Conservation (phyloP, 2,113 vertebrate species). For the Raphicerus campestris region DNA sequence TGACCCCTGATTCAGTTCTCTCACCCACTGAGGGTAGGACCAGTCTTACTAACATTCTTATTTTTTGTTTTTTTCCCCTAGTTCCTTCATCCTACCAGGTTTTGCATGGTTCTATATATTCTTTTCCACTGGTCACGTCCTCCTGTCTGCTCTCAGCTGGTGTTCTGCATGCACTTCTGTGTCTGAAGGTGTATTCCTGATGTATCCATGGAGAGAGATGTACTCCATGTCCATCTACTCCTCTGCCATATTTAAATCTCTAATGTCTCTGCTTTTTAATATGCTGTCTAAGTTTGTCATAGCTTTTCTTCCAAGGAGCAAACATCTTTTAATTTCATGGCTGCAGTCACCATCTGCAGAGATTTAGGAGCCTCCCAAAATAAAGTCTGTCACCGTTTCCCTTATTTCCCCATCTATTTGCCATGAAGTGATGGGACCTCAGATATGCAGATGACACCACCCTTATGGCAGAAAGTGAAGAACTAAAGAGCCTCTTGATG, state of each 20-base stretch:
- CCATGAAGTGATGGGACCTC: not conserved
- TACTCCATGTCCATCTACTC: not conserved
- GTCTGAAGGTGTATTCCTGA: not conserved
- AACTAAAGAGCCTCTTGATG: not conserved
- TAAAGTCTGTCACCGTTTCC: not conserved
- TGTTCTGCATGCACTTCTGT: not conserved
- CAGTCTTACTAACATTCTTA: not conserved
- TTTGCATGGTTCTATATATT: not conserved
- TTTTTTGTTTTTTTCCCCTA: not conserved
- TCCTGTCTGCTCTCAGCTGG: not conserved
- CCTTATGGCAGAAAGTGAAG: not conserved
- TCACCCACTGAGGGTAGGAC: not conserved
- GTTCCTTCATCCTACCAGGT: not conserved
- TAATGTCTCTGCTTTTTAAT: not conserved
- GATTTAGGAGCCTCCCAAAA: not conserved
- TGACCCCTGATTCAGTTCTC: not conserved
- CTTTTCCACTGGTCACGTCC: not conserved
- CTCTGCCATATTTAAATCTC: not conserved
- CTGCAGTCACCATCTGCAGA: not conserved
- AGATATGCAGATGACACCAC: not conserved
- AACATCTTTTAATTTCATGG: not conserved
- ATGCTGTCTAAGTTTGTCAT: not conserved
- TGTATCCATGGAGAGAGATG: not conserved
- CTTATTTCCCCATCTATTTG: not conserved
- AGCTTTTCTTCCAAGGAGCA: not conserved